Evolutionary conservation across 2,113 vertebrate genomes (phyloP), one percentile per base, ranked within the genome.

Genomic region (Pseudonaja textilis): DNA sequence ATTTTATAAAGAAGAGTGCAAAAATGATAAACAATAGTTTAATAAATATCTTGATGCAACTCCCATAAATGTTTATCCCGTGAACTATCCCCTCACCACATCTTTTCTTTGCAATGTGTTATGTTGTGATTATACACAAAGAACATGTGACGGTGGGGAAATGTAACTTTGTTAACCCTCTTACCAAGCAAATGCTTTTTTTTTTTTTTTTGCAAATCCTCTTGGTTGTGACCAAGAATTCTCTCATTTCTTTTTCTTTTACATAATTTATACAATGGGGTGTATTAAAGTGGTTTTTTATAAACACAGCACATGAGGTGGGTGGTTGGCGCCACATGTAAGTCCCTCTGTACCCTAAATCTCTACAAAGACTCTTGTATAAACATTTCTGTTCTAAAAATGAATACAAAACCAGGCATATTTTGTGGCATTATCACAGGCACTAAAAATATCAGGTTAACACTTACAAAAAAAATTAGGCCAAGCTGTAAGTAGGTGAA

Each of bases 91-190:
- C 45, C 74, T 81, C 22, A 39, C 25, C 29, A 56, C 61, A 23
- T 56, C 88, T 89, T 69, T 47, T 29, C 54, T 57, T 64, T 47
- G 39, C 18, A 89, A 59, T 55, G 14, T 50, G 56, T 86, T 90
- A 54, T 86, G n/a, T 87, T 86, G 92, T 93, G 89, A 93, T 93
- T 93, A 93, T 90, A 90, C 91, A 89, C 39, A 92, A 90, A 93
- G 89, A 85, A 93, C 74, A 34, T 18, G 56, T 26, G 74, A 87
- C 54, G 8, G 89, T 54, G 42, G 20, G 16, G 88, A 52, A 86
- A 94, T 94, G 95, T 95, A 97, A 97, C 94, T 95, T 97, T 97
- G 96, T 95, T 97, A 98, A 97, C 96, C 97, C 96, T 98, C 97
- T 98, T 98, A 98, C 96, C 91, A 96, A 93, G 96, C 96, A 98